A percentile compares a stretch with the other conserved stretches of the same genome.
Conservation (phyloP, 1,140 invertebrate species). For the Temnothorax curvispinosus region DNA sequence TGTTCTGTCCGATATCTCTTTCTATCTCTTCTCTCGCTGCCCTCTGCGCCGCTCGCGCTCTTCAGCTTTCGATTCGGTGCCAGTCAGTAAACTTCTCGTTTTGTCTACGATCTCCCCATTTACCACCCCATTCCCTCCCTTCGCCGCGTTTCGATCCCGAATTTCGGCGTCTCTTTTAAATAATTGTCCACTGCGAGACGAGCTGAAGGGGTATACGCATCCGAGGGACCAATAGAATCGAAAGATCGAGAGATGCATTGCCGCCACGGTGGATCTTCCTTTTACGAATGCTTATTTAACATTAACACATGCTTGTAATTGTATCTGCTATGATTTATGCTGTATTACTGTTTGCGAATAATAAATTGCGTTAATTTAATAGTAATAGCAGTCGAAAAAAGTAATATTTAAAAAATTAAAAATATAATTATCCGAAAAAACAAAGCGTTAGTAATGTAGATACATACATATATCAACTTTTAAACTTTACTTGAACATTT, state of each 20-base stretch:
- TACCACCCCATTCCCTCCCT: conserved; percentile 23
- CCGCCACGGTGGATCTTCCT: conserved; percentile 40
- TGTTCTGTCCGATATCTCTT: conserved; percentile 48
- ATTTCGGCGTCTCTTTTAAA: conserved; percentile 79
- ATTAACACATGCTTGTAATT: neutral
- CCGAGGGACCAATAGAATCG: conserved; percentile 37
- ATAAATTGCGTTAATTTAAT: neutral
- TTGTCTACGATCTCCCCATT: conserved; percentile 52
- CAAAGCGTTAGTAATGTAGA: neutral
- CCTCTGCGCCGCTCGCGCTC: conserved; percentile 27
- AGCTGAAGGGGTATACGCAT: conserved; percentile 32
- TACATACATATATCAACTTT: neutral
- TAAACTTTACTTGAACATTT: neutral
- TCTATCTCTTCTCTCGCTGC: conserved; percentile 49
- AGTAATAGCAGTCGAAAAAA: neutral
- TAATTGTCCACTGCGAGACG: conserved; percentile 77
- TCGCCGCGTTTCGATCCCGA: conserved; percentile 75
- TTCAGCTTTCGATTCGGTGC: conserved; percentile 39
- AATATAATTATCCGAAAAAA: neutral
- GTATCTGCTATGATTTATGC: neutral
- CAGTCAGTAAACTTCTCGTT: conserved; percentile 74
- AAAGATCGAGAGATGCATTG: conserved; percentile 76
- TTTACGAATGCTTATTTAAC: conserved; percentile 43
- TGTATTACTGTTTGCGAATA: neutral
- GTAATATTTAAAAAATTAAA: neutral